Percentiles rank a stretch among this genome's conserved stretches.
phyloP scores from a whole-genome alignment of 2,888 invertebrate genomes.

The Thumatha senex region DNA sequence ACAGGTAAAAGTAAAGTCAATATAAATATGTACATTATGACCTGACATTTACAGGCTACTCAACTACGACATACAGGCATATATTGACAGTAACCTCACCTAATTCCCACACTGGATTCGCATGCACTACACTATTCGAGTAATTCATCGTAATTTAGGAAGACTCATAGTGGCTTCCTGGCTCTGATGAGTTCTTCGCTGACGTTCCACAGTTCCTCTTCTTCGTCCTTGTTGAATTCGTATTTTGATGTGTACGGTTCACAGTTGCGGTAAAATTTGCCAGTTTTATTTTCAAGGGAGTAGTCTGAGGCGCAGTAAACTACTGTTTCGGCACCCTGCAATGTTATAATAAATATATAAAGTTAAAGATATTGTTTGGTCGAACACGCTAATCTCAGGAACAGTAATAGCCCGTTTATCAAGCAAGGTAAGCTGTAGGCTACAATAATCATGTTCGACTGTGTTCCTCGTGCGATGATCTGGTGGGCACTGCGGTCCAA shows the following conservation, averaged over 20 bases:
- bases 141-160: not conserved
- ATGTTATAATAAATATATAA: not conserved
- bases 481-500: too few species aligned
- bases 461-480: too few species aligned
- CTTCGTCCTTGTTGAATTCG: slow-evolving; percentile 84
- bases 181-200: slow-evolving; percentile 83
- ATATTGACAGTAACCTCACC: not conserved
- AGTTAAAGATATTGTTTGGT: not conserved
- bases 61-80: too few species aligned
- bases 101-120: not conserved
- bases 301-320: slow-evolving; percentile 89
- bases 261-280: slow-evolving; percentile 90
- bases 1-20: too few species aligned
- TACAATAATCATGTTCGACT: too few species aligned
- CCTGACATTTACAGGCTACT: too few species aligned
- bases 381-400: too few species aligned
- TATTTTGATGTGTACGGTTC: slow-evolving; percentile 84
- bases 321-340: slow-evolving; percentile 91
- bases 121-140: slow-evolving; percentile 1
- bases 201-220: slow-evolving; percentile 87
- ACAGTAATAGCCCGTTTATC: too few species aligned
- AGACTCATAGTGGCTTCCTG: slow-evolving; percentile 59
- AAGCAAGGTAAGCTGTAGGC: too few species aligned
- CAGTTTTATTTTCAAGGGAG: slow-evolving; percentile 84
- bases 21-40: too few species aligned